Base-by-base conservation (phyloP, 1,140 invertebrate genomes). In the Pissodes strobi region DNA sequence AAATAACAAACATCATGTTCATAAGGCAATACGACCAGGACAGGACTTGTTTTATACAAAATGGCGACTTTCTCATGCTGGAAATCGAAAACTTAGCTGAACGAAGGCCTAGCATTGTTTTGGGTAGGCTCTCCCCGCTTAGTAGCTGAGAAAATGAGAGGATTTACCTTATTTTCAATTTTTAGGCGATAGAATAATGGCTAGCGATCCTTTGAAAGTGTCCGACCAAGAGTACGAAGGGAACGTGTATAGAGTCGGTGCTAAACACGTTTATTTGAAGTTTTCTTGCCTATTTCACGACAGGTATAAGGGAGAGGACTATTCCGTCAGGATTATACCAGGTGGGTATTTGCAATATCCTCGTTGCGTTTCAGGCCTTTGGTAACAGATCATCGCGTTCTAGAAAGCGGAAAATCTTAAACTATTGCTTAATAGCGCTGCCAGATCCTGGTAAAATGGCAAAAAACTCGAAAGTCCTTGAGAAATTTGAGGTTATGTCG, bases 21-120 rank as follows among this genome's bases (percentile, higher is more conserved):
- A 85, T 94, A 56, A 83, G 86, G 64, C 82, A 83, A 60, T 94
- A 88, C 77, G 87, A 91, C 76, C 84, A 88, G 66, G 77, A 85
- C 34, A 83, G 84, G 64, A 86, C 85, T 6, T 81, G 82, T 64
- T 84, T 95, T 67, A 81, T 82, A 53, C 79, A 72, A 5, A 80
- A 77, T 64, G 85, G 85, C 6, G 88, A 91, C 64, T 94, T 82
- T 80, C 78, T 96, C 4, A 79, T 82, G 10, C 76, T 97, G 51
- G 82, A 87, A 74, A 88, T 97, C 30, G 87, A 88, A 46, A 91
- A 92, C 57, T 79, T 97, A 9, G 82, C 86, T 48, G 94, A 97
- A 77, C 88, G 85, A 68, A 83, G 94, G 45, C 95, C 94, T 1
- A 94, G 92, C 1, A 75, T 97, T 5, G 82, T 95, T 34, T 72